These are phyloP conservation scores for Actenoides hombroni DNA, from an alignment of 2,113 vertebrate genomes.

Conservation along the genomic window DNA sequence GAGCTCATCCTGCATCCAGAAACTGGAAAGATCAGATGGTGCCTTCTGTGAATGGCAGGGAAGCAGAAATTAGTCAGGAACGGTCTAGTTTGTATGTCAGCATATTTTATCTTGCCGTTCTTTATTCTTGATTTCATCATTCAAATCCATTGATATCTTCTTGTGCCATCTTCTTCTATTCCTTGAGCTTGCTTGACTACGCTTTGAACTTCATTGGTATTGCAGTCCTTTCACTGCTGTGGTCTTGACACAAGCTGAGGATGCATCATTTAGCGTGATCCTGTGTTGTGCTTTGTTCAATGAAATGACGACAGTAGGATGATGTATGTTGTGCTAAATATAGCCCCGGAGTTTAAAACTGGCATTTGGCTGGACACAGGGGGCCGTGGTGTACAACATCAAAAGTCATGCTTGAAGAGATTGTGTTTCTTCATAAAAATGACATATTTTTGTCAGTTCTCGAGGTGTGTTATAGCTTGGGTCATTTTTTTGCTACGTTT, in stretches of 20 bases:
- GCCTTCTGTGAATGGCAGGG: constrained; percentile 19
- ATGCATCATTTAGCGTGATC: constrained; percentile 45
- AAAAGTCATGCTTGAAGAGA: constrained; percentile 8
- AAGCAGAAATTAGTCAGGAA: constrained; percentile 25
- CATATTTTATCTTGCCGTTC: constrained; percentile 5
- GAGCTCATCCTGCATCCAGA: constrained; percentile 40
- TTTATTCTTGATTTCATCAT: constrained; percentile 13
- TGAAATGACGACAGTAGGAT: constrained; percentile 41
- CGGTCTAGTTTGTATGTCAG: not conserved
- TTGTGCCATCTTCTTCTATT: not conserved
- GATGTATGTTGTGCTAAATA: constrained; percentile 57
- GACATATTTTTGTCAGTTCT: not conserved
- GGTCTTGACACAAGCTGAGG: not conserved
- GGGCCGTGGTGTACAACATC: not conserved
- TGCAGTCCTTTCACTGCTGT: not conserved
- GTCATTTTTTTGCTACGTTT: not conserved
- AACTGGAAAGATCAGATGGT: constrained; percentile 53
- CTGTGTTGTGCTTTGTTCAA: constrained; percentile 22
- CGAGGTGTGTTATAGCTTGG: not conserved
- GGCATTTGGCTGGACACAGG: constrained; percentile 61
- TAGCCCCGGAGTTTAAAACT: constrained; percentile 54
- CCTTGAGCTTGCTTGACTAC: not conserved
- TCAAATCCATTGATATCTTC: not conserved
- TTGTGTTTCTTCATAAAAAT: not conserved
- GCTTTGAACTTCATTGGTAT: not conserved